phyloP scores from a whole-genome alignment of 2,797 vertebrate genomes.

The Gobio occitaniae region DNA sequence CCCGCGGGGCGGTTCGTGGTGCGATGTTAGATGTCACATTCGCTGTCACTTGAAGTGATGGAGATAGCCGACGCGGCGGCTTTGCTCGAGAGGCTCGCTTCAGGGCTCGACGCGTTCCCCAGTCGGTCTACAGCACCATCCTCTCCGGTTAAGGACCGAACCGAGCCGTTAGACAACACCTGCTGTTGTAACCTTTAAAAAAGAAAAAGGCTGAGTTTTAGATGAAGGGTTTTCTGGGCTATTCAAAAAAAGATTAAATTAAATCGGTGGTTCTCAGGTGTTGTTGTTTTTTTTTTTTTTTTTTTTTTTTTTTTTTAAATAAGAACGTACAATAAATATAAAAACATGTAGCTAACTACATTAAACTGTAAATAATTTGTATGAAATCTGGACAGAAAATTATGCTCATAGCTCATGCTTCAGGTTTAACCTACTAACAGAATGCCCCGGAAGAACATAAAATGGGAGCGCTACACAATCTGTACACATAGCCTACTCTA shows the following conservation, averaged over 20 bases:
- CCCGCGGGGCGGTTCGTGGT: slow-evolving; percentile 39
- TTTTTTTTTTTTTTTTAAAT: neutral
- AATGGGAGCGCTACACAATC: slow-evolving; percentile 5
- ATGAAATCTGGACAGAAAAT: neutral
- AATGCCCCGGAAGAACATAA: slow-evolving; percentile 56
- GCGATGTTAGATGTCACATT: slow-evolving; percentile 94
- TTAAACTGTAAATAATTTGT: neutral
- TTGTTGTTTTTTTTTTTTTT: neutral
- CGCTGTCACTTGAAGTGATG: slow-evolving; percentile 99
- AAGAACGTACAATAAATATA: neutral
- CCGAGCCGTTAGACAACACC: slow-evolving; percentile 90
- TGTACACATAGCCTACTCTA: neutral
- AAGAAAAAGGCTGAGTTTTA: slow-evolving; percentile 46
- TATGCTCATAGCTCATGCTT: neutral
- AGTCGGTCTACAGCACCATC: slow-evolving; percentile 87
- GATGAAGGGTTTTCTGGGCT: neutral
- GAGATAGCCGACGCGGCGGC: slow-evolving; percentile 97
- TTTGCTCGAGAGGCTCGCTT: slow-evolving; percentile 95
- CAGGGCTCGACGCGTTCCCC: slow-evolving; percentile 91
- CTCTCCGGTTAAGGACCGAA: slow-evolving; percentile 87
- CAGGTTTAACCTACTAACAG: slow-evolving; percentile 16
- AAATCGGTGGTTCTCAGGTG: neutral
- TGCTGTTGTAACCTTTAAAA: slow-evolving; percentile 94
- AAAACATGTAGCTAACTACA: neutral
- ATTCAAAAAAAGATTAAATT: neutral